Evolutionary conservation across 64 coral and sea anemone genomes (phyloP).

Genomic region (Anthopleura sola): DNA sequence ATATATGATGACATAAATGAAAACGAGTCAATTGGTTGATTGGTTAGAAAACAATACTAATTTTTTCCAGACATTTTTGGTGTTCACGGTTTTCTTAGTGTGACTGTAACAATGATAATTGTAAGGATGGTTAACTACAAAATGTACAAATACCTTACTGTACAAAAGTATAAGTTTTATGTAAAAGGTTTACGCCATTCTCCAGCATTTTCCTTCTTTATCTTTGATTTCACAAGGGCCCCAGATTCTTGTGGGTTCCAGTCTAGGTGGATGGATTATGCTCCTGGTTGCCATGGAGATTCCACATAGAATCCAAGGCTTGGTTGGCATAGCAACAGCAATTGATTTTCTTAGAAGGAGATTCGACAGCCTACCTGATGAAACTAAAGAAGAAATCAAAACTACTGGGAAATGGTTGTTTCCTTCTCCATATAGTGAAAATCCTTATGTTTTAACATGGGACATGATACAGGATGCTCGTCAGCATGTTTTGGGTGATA

Average conservation of each 20-base stretch:
- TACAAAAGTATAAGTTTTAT: not conserved
- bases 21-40: too few relatives aligned
- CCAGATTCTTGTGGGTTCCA: conserved; percentile 88
- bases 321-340: conserved; percentile 74
- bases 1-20: too few relatives aligned
- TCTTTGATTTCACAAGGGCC: conserved; percentile 37
- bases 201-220: not conserved
- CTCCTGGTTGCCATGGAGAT: conserved; percentile 64
- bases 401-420: conserved; percentile 61
- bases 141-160: too few relatives aligned
- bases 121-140: too few relatives aligned
- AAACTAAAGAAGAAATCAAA: conserved; percentile 52
- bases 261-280: conserved; percentile 90
- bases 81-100: too few relatives aligned
- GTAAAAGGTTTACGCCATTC: not conserved
- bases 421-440: conserved; percentile 57
- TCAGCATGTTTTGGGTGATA: conserved; percentile 40
- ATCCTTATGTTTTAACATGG: conserved; percentile 69
- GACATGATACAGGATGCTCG: conserved; percentile 65
- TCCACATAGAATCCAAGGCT: conserved; percentile 61
- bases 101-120: too few relatives aligned
- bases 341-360: conserved; percentile 63
- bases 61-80: too few relatives aligned
- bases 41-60: too few relatives aligned
- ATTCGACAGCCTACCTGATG: conserved; percentile 56